These are phyloP conservation scores for Phortica okadai DNA, from an alignment of 2,888 invertebrate species.

Conservation along the genomic window DNA sequence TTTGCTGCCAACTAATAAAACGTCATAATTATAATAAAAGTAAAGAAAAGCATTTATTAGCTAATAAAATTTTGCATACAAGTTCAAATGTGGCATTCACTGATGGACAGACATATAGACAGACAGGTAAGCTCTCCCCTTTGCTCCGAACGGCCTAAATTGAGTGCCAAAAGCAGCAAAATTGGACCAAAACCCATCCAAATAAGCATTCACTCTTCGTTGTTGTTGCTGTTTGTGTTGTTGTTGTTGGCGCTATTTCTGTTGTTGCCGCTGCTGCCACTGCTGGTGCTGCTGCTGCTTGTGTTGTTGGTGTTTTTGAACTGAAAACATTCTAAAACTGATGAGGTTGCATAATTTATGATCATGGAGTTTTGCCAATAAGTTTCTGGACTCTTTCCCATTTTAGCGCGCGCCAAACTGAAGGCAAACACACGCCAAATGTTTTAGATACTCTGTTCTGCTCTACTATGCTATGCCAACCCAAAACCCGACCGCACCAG, in stretches of 20 bases:
- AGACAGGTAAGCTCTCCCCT: neutral
- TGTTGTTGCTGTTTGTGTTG: neutral
- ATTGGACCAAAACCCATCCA: neutral
- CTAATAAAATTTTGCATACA: neutral
- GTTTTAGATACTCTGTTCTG: slow-evolving; percentile 6
- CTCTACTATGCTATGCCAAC: slow-evolving; percentile 35
- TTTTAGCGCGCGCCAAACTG: slow-evolving; percentile 50
- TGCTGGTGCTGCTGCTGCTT: neutral
- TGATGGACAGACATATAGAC: neutral
- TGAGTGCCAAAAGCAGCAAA: neutral
- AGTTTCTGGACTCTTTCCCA: slow-evolving; percentile 66
- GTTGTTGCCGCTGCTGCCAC: neutral
- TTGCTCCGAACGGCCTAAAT: neutral
- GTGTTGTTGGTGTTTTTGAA: neutral
- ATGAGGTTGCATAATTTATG: slow-evolving; percentile 72
- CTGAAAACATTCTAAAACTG: slow-evolving; percentile 35
- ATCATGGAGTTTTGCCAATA: slow-evolving; percentile 75
- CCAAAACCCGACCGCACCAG: neutral
- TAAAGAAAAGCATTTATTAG: neutral
- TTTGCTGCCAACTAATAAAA: neutral
- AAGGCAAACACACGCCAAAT: slow-evolving; percentile 55
- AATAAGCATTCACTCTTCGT: neutral
- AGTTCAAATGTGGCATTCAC: neutral
- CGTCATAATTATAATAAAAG: neutral
- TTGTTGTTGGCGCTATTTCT: slow-evolving; percentile 15